These are phyloP conservation scores for Caenorhabditis wallacei DNA, from an alignment of 2,888 invertebrate species.

Conservation along the genomic window DNA sequence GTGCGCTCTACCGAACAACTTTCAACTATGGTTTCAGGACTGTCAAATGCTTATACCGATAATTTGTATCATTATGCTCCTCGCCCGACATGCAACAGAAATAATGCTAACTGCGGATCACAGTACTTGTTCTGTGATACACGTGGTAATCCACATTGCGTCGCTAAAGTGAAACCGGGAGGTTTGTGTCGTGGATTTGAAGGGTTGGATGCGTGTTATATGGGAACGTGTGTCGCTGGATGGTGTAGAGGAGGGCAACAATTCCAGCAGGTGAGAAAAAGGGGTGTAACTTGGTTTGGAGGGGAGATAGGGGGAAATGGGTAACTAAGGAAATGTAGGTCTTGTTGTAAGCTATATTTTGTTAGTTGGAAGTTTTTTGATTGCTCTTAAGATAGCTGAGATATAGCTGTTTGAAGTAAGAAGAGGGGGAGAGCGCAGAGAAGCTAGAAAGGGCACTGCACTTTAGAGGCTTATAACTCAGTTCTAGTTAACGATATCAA, in stretches of 20 bases:
- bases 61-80: conserved; percentile 79
- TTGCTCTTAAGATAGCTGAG: too few relatives aligned
- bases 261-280: conserved; percentile 50
- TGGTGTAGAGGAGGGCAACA: conserved; percentile 78
- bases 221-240: conserved; percentile 78
- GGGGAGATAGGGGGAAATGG: not conserved
- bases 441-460: too few relatives aligned
- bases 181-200: conserved; percentile 81
- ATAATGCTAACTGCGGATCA: conserved; percentile 76
- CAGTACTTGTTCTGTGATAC: conserved; percentile 77
- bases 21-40: too few relatives aligned
- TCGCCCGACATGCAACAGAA: conserved; percentile 78
- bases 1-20: not conserved
- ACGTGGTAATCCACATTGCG: conserved; percentile 78
- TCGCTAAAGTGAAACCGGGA: conserved; percentile 77
- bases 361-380: not conserved
- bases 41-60: conserved; percentile 77
- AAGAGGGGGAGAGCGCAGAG: too few relatives aligned
- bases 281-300: not conserved
- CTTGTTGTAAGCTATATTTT: not conserved
- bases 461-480: too few relatives aligned
- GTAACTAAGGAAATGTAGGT: not conserved
- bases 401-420: too few relatives aligned
- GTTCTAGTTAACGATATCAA: too few relatives aligned
- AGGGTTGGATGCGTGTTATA: conserved; percentile 78